Conservation (phyloP, 2,797 vertebrate genomes). For the Nasua narica region DNA sequence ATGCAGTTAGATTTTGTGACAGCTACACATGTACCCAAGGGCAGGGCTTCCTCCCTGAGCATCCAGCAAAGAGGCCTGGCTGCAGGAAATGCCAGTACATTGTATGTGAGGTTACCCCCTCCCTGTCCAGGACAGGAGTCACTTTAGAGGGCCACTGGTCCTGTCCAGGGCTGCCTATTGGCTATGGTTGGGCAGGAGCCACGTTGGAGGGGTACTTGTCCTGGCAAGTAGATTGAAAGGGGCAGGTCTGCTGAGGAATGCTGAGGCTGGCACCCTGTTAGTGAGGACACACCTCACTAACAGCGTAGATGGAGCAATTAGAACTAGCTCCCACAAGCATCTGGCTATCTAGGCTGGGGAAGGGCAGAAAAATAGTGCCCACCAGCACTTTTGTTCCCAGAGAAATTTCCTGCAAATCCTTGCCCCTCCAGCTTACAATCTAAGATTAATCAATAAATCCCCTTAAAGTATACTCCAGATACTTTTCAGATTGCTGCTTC, state of each 20-base stretch:
- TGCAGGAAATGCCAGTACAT: not conserved
- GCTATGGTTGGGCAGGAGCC: not conserved
- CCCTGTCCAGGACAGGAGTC: not conserved
- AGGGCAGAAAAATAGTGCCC: not conserved
- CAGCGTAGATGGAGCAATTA: not conserved
- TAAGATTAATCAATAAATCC: not conserved
- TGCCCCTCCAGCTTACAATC: not conserved
- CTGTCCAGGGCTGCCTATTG: not conserved
- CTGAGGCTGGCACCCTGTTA: too few species aligned
- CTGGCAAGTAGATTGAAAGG: not conserved
- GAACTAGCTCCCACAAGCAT: not conserved
- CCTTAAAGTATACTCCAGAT: not conserved
- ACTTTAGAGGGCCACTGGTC: not conserved
- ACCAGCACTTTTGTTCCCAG: not conserved
- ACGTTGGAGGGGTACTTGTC: not conserved
- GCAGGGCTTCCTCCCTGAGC: not conserved
- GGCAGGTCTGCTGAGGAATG: not conserved
- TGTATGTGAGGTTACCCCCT: not conserved
- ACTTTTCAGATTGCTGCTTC: not conserved
- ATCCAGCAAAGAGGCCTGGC: not conserved
- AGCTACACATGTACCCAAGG: not conserved
- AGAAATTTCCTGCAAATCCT: not conserved
- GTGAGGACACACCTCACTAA: not conserved
- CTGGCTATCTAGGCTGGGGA: not conserved
- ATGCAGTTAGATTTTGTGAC: not conserved